These are phyloP conservation scores for Dinothrombium tinctorium DNA, from an alignment of 1,140 invertebrate genomes.

Conservation along the genomic window DNA sequence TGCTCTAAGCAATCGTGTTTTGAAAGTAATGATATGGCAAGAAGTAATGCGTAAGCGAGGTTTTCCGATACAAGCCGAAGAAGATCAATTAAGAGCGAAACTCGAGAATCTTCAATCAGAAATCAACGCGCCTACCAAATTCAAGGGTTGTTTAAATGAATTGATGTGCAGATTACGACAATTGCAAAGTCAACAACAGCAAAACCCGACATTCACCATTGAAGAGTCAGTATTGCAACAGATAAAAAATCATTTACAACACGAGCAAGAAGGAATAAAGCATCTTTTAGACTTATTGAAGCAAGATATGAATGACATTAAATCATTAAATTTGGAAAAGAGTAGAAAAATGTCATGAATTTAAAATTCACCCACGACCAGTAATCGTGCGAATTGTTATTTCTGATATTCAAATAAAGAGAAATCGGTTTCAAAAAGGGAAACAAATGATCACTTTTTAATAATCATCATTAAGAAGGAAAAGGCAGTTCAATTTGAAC, in stretches of 20 bases:
- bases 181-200: slow-evolving; percentile 37
- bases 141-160: slow-evolving; percentile 71
- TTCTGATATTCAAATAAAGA: too few species aligned
- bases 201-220: slow-evolving; percentile 25
- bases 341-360: too few species aligned
- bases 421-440: too few species aligned
- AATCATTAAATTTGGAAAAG: slow-evolving; percentile 21
- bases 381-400: too few species aligned
- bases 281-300: slow-evolving; percentile 54
- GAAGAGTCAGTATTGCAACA: slow-evolving; percentile 34
- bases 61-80: slow-evolving; percentile 55
- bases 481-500: too few species aligned
- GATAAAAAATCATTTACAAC: slow-evolving; percentile 40
- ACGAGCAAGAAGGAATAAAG: slow-evolving; percentile 60
- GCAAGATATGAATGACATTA: slow-evolving; percentile 43
- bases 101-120: slow-evolving; percentile 61
- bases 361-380: too few species aligned
- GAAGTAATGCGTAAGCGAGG: slow-evolving; percentile 64
- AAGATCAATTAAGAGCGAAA: slow-evolving; percentile 56
- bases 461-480: too few species aligned
- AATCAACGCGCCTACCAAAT: slow-evolving; percentile 68
- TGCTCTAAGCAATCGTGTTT: slow-evolving; percentile 7
- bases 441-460: too few species aligned
- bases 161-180: slow-evolving; percentile 52
- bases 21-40: slow-evolving; percentile 55